Percentiles rank a stretch among this genome's conserved stretches.
Evolutionary conservation across 2,797 vertebrate species (phyloP).

Genomic region (Rhadinocentrus ornatus): DNA sequence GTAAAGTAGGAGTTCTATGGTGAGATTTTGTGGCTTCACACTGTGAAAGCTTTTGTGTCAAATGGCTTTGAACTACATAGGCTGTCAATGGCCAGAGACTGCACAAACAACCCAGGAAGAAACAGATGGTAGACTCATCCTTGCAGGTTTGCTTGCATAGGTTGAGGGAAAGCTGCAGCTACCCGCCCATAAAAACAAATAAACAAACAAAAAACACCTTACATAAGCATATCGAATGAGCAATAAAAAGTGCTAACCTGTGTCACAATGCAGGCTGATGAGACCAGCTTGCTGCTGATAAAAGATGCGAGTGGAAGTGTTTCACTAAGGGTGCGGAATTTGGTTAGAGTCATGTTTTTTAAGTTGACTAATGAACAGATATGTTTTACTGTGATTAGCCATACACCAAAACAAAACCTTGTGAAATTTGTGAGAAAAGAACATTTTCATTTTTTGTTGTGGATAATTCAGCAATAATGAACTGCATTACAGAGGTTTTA

Average conservation of each 20-base stretch:
- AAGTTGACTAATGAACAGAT: slow-evolving; percentile 17
- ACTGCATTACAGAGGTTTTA: not conserved
- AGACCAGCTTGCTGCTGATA: slow-evolving; percentile 51
- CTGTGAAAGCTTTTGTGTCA: slow-evolving; percentile 52
- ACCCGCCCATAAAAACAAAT: slow-evolving; percentile 35
- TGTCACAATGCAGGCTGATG: slow-evolving; percentile 50
- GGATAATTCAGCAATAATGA: not conserved
- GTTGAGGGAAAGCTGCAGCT: slow-evolving; percentile 45
- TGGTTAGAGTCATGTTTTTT: slow-evolving; percentile 26
- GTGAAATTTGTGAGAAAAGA: slow-evolving; percentile 7
- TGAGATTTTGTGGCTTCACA: slow-evolving; percentile 46
- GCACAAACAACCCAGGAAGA: slow-evolving; percentile 56
- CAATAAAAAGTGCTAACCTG: slow-evolving; percentile 64
- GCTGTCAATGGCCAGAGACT: slow-evolving; percentile 41
- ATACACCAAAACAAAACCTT: slow-evolving; percentile 17
- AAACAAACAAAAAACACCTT: slow-evolving; percentile 32
- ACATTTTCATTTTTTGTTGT: not conserved
- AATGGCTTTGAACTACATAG: slow-evolving; percentile 53
- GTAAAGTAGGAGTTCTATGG: slow-evolving; percentile 35
- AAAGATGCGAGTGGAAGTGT: slow-evolving; percentile 13
- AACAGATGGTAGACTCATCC: slow-evolving; percentile 53
- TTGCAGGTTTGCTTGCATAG: slow-evolving; percentile 45
- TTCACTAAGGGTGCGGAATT: slow-evolving; percentile 28
- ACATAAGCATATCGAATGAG: slow-evolving; percentile 66
- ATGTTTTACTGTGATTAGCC: slow-evolving; percentile 6